Evolutionary conservation across 1,140 invertebrate genomes (phyloP).

Genomic region (Leptinotarsa lineolata): DNA sequence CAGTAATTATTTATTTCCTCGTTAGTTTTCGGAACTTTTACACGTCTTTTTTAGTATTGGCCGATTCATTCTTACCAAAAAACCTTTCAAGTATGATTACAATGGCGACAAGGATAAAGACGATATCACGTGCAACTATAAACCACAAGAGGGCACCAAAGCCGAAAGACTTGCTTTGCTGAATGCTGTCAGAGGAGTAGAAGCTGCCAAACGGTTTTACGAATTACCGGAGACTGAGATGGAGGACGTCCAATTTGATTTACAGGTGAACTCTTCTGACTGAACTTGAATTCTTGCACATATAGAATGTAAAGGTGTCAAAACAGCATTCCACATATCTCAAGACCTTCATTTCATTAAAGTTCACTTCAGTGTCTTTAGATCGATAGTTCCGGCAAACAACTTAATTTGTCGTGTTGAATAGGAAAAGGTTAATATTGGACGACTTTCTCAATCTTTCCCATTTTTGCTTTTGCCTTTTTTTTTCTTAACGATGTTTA

Average conservation of each 20-base stretch:
- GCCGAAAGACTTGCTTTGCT: conserved; percentile 70
- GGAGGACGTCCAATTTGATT: conserved; percentile 71
- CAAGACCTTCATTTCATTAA: too few relatives aligned
- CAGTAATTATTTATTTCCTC: conserved; percentile 34
- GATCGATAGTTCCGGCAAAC: too few relatives aligned
- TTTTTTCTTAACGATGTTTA: too few relatives aligned
- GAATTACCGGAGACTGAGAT: conserved; percentile 60
- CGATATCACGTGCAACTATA: conserved; percentile 75
- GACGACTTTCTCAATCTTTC: too few relatives aligned
- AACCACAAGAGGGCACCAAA: conserved; percentile 71
- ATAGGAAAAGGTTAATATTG: too few relatives aligned
- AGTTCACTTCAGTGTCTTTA: too few relatives aligned
- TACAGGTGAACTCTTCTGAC: conserved; percentile 51
- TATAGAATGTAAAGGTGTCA: too few relatives aligned
- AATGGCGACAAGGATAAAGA: conserved; percentile 69
- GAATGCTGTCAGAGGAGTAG: conserved; percentile 68
- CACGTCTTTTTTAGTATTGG: conserved; percentile 66
- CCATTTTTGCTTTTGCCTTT: too few relatives aligned
- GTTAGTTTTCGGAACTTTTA: neutral
- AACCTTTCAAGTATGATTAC: conserved; percentile 70
- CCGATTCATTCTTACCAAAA: conserved; percentile 76
- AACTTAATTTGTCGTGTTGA: too few relatives aligned
- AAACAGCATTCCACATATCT: too few relatives aligned
- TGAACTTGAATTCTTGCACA: too few relatives aligned
- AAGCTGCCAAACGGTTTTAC: conserved; percentile 69